Evolutionary conservation across 92 coral and sea anemone genomes (phyloP).

Genomic region (Scolanthus callimorphus): DNA sequence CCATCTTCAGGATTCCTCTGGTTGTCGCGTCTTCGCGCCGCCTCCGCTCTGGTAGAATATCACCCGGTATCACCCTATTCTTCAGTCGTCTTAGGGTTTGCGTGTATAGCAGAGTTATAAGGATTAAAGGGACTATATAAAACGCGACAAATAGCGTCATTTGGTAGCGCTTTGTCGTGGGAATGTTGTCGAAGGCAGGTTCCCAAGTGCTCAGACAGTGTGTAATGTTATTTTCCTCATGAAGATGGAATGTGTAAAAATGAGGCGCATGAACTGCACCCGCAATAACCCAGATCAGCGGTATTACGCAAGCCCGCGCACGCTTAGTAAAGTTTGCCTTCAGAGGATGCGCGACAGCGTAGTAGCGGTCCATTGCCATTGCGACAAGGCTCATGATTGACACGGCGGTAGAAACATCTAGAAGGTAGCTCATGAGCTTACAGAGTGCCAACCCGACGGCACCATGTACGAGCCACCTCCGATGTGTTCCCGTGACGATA

Average conservation of each 20-base stretch:
- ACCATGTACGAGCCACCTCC: not conserved
- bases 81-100: not conserved
- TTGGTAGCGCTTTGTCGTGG: conserved; percentile 1
- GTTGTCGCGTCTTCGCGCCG: not conserved
- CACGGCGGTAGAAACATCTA: not conserved
- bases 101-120: not conserved
- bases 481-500: not conserved
- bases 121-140: conserved; percentile 1
- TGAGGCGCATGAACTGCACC: not conserved
- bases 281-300: not conserved
- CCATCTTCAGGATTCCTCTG: not conserved
- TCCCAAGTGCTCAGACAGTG: not conserved
- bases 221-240: not conserved
- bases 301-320: not conserved
- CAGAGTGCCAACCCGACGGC: not conserved
- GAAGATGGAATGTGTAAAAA: not conserved
- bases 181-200: not conserved
- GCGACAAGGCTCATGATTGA: not conserved
- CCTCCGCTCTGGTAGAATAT: not conserved
- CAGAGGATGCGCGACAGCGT: not conserved
- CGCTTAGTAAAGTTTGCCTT: not conserved
- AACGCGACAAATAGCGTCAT: not conserved
- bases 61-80: not conserved
- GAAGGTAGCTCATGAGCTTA: not conserved
- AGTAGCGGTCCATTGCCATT: not conserved